Evolutionary conservation across 2,888 invertebrate species (phyloP).

Genomic region (Gasteruption jaculator): DNA sequence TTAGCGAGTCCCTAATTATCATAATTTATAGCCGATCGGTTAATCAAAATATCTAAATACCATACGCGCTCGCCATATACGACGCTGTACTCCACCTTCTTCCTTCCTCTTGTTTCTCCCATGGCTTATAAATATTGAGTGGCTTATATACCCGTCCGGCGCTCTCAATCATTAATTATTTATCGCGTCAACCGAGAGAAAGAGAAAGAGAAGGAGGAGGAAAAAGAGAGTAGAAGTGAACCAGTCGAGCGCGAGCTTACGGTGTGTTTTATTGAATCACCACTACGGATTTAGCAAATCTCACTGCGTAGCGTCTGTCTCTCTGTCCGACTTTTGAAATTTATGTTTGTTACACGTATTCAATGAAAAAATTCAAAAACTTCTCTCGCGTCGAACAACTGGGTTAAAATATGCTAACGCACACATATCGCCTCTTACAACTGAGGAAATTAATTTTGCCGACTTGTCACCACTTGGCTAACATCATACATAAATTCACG

Average conservation of each 20-base stretch:
- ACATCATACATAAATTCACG: constrained; percentile 47
- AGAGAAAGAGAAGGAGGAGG: too few species aligned
- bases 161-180: constrained; percentile 47
- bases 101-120: constrained; percentile 10
- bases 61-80: constrained; percentile 28
- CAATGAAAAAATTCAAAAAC: constrained; percentile 21
- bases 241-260: constrained; percentile 25
- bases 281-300: constrained; percentile 29
- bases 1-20: constrained; percentile 36
- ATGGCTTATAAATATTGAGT: too few species aligned
- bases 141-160: constrained; percentile 24
- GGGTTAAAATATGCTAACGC: constrained; percentile 45
- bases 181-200: constrained; percentile 43
- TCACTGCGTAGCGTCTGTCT: constrained; percentile 19
- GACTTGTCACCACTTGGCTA: constrained; percentile 37
- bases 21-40: constrained; percentile 48
- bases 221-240: too few species aligned
- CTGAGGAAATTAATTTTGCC: constrained; percentile 41
- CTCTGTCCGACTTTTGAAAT: constrained; percentile 32
- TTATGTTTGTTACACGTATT: constrained; percentile 34
- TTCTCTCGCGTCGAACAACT: constrained; percentile 34
- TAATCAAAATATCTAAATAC: constrained; percentile 50
- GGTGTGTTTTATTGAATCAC: constrained; percentile 30
- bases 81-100: constrained; percentile 10
- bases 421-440: constrained; percentile 20